phyloP scores from a whole-genome alignment of 2,888 invertebrate genomes.

The Electrophaes corylata region DNA sequence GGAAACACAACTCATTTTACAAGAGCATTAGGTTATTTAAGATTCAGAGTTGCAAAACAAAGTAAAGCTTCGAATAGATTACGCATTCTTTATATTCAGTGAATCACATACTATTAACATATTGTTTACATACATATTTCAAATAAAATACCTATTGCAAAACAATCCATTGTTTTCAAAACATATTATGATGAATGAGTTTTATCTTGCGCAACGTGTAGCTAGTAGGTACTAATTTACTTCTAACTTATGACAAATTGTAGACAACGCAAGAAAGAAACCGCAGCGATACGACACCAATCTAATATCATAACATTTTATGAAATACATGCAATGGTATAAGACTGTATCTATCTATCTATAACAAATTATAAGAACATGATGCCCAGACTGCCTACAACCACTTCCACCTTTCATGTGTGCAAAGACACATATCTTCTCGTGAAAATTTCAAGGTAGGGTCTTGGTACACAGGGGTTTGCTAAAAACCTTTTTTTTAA shows the following conservation, averaged over 20 bases:
- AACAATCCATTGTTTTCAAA: constrained; percentile 46
- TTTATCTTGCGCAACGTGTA: constrained; percentile 32
- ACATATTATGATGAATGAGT: constrained; percentile 40
- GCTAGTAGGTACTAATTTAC: constrained; percentile 8
- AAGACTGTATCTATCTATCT: neutral
- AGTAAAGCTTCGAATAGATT: constrained; percentile 27
- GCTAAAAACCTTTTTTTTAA: no score
- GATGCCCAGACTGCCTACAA: no score
- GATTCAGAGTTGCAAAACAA: constrained; percentile 20
- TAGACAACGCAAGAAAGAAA: constrained; percentile 51
- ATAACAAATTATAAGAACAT: no score
- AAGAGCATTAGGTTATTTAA: neutral
- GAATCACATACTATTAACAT: constrained; percentile 45
- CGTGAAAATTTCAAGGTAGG: no score
- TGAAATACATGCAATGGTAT: constrained; percentile 3
- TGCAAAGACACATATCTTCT: no score
- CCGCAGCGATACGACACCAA: constrained; percentile 46
- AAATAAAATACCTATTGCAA: constrained; percentile 45
- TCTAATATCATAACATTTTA: constrained; percentile 12
- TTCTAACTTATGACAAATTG: constrained; percentile 29
- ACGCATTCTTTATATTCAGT: constrained; percentile 36
- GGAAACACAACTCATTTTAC: neutral
- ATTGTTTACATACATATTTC: constrained; percentile 37
- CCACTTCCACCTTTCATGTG: no score
- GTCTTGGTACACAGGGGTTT: no score